Base-by-base conservation (phyloP, 2,888 invertebrate species). In the Melangyna quadrimaculata region DNA sequence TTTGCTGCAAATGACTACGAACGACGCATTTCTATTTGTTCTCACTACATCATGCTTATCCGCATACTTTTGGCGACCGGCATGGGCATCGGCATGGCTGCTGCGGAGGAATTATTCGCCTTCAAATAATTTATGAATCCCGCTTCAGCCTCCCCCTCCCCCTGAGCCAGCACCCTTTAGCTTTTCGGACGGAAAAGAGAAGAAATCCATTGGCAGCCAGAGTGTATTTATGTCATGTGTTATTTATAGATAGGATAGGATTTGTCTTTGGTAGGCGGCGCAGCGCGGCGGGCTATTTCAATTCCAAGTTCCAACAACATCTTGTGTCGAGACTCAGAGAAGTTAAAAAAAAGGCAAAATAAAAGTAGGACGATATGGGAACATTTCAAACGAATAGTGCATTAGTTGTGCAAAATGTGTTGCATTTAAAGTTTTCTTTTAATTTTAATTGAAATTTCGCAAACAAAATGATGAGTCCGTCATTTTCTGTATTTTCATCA, bases 51-150 rank as follows among this genome's bases (percentile, higher is more conserved):
- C 80, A 84, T 72, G 80, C 84, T 75, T 71, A 84, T 84, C 80
- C 84, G 84, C 84, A 84, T 84, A 80, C 67, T 84, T 84, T 84
- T 84, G 80, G 84, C 79, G 84, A 84, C 83, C 57, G 65, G 73
- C 83, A 83, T 74, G 53, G 61, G 53, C 83, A 83, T 74, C 61
- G 61, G 53, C 73, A 83, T 73, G 73, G 65, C 74, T 69, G 51
- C 14, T 51, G 24, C 24, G n/a, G 24, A 27, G 74, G 71, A 80
- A 80, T 72, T 32, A 48, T 51, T 84, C 75, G 80, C 80, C 45
- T 77, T 77, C 75, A 74, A 80, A 67, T 84, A 75, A 84, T 84
- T 80, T 84, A 84, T 84, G 80, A 80, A 71, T 67, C 75, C 80
- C 79, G 24, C 43, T 17, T 51, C 69, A 35, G 61, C 5, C n/a